Evolutionary conservation across 1,140 invertebrate species (phyloP).

Genomic region (Penaeus chinensis): DNA sequence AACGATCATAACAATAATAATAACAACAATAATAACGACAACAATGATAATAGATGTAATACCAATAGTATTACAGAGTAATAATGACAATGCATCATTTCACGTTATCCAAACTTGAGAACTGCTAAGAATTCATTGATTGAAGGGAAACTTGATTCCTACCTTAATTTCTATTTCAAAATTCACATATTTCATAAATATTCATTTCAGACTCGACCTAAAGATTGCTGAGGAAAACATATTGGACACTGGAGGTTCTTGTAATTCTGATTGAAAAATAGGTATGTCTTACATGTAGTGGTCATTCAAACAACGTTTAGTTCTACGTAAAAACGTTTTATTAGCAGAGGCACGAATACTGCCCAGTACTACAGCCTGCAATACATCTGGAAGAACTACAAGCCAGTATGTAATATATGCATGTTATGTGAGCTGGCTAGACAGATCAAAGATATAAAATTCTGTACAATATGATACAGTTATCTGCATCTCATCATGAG

Average conservation of each 20-base stretch:
- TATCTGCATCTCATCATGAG: background rate
- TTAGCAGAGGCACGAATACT: slow-evolving; percentile 15
- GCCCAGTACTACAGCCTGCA: slow-evolving; percentile 4
- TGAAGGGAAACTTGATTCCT: no score
- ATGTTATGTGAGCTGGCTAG: slow-evolving; percentile 5
- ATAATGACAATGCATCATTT: background rate
- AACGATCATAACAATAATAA: background rate
- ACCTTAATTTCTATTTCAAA: no score
- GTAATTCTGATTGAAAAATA: no score
- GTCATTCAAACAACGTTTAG: background rate
- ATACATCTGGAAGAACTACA: slow-evolving; percentile 30
- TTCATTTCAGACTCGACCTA: no score
- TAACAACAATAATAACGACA: background rate
- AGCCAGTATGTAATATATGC: slow-evolving; percentile 14
- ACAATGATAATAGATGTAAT: background rate
- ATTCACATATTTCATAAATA: no score
- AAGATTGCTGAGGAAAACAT: no score
- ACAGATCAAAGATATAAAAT: slow-evolving; percentile 9
- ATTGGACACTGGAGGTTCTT: no score
- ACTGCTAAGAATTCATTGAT: no score
- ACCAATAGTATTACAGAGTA: background rate
- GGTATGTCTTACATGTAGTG: background rate
- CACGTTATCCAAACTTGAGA: background rate
- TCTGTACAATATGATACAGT: slow-evolving; percentile 6
- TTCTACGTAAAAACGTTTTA: background rate